Evolutionary conservation across 2,797 vertebrate species (phyloP).

Genomic region (Etheostoma perlongum): DNA sequence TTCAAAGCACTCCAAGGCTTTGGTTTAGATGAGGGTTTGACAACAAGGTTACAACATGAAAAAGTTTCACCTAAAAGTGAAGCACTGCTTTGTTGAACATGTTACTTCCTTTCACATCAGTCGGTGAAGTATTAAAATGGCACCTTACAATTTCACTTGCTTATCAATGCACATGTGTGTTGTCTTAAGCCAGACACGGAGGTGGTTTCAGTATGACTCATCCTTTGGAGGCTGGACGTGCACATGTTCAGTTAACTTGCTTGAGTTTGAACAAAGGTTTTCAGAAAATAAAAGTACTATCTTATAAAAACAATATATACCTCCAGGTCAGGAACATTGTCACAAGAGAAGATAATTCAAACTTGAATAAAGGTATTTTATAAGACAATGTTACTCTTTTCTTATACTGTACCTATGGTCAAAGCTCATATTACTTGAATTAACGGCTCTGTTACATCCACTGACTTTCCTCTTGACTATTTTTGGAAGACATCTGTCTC

Average conservation of each 20-base stretch:
- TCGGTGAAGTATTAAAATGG: conserved; percentile 6
- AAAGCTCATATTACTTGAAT: not conserved
- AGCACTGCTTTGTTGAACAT: not conserved
- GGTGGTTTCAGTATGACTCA: conserved; percentile 29
- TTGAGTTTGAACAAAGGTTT: conserved; percentile 47
- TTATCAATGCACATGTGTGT: conserved; percentile 2
- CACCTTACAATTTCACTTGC: not conserved
- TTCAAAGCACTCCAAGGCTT: not conserved
- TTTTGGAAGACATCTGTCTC: too few relatives aligned
- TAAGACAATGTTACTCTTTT: not conserved
- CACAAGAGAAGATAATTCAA: conserved; percentile 4
- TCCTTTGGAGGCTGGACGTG: conserved; percentile 46
- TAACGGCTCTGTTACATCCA: too few relatives aligned
- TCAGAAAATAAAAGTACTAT: conserved; percentile 41
- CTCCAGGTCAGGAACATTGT: conserved; percentile 26
- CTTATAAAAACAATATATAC: conserved; percentile 30
- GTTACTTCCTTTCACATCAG: not conserved
- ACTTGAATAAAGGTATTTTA: conserved; percentile 1
- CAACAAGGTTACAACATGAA: not conserved
- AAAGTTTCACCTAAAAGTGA: not conserved
- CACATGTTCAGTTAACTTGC: conserved; percentile 49
- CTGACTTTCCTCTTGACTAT: too few relatives aligned
- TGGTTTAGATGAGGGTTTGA: not conserved
- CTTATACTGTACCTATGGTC: not conserved
- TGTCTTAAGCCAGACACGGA: conserved; percentile 22